Evolutionary conservation across 2,113 vertebrate genomes (phyloP).

Genomic region (Salvelinus alpinus): DNA sequence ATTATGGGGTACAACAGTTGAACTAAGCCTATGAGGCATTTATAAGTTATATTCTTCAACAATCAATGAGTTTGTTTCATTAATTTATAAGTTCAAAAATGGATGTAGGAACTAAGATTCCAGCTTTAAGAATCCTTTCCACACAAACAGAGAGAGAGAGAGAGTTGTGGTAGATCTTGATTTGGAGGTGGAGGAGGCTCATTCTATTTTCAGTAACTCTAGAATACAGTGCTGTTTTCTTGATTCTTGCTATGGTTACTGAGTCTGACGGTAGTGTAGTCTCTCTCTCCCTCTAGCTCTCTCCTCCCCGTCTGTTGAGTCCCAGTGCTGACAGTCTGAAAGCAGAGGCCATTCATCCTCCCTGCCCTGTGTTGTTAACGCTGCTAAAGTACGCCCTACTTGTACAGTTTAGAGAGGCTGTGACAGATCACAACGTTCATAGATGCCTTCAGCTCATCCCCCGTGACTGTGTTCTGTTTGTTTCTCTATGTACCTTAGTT

Average conservation of each 20-base stretch:
- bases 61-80: too few relatives aligned
- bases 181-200: background rate
- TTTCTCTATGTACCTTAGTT: background rate
- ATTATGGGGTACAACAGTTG: too few relatives aligned
- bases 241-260: constrained; percentile 37
- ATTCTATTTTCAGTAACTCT: constrained; percentile 17
- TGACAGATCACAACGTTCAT: background rate
- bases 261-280: constrained; percentile 10
- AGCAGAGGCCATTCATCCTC: constrained; percentile 26
- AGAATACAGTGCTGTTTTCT: constrained; percentile 34
- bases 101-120: too few relatives aligned
- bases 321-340: constrained; percentile 30
- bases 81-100: too few relatives aligned
- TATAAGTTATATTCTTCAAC: too few relatives aligned
- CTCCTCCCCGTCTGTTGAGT: constrained; percentile 1
- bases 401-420: background rate
- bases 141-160: too few relatives aligned
- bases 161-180: too few relatives aligned
- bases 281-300: constrained; percentile 11
- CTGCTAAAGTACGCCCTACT: constrained; percentile 4
- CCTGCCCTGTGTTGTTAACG: constrained; percentile 27
- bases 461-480: background rate
- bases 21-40: too few relatives aligned
- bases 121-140: too few relatives aligned
- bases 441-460: background rate